These are phyloP conservation scores for Zaprionus nigranus DNA, from an alignment of 1,140 invertebrate genomes.

Conservation along the genomic window DNA sequence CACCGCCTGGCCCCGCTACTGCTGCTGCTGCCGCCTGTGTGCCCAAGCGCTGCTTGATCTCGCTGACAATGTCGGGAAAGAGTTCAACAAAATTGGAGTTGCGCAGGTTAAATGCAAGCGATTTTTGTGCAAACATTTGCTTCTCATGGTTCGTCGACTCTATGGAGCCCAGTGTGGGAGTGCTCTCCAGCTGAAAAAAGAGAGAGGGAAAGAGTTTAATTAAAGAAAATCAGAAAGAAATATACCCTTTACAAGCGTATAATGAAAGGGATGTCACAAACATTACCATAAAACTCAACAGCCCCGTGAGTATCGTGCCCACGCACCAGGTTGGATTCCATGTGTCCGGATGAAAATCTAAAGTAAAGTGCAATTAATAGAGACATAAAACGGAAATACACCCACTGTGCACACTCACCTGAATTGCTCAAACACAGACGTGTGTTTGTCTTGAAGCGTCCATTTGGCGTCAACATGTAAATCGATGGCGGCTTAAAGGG, in stretches of 20 bases:
- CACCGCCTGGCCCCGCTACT: not conserved
- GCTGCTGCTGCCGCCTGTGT: conserved; percentile 41
- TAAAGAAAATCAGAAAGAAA: not conserved
- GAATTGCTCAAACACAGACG: conserved; percentile 98
- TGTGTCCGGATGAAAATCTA: conserved; percentile 98
- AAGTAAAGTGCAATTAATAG: conserved; percentile 8
- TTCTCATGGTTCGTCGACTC: conserved; percentile 96
- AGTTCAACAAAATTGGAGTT: conserved; percentile 91
- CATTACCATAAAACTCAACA: conserved; percentile 93
- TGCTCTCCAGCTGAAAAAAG: conserved; percentile 90
- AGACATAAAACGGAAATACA: not conserved
- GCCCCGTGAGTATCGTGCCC: conserved; percentile 96
- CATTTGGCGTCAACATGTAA: conserved; percentile 99
- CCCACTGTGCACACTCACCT: conserved; percentile 41
- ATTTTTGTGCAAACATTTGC: conserved; percentile 92
- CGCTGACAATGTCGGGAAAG: conserved; percentile 79
- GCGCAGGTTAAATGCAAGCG: conserved; percentile 95
- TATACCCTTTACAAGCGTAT: too few relatives aligned
- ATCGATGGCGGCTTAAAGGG: conserved; percentile 99
- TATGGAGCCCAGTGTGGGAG: conserved; percentile 97
- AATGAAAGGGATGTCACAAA: not conserved
- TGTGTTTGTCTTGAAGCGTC: conserved; percentile 95
- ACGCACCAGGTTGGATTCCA: conserved; percentile 99
- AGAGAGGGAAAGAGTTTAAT: not conserved
- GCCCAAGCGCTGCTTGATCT: conserved; percentile 71